Evolutionary conservation across 2,888 invertebrate species (phyloP).

Genomic region (Nomada goodeniana): DNA sequence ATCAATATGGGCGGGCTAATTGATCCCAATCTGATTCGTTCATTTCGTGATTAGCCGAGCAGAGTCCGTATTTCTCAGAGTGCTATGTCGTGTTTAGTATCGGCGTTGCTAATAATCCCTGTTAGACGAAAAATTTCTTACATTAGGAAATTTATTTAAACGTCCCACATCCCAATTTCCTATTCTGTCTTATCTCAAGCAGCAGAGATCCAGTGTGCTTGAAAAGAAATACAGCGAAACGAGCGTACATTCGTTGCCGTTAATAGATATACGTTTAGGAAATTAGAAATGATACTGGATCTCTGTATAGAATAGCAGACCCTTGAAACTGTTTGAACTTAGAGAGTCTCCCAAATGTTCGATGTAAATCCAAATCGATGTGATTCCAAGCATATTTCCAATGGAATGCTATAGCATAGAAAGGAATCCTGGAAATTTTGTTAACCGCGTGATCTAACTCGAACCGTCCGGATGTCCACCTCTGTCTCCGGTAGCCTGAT

Average conservation of each 20-base stretch:
- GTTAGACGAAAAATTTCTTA: slow-evolving; percentile 25
- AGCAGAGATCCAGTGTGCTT: slow-evolving; percentile 14
- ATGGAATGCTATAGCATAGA: slow-evolving; percentile 44
- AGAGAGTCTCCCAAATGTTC: slow-evolving; percentile 42
- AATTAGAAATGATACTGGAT: slow-evolving; percentile 10
- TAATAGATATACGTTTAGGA: background rate
- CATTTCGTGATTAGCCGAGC: slow-evolving; percentile 36
- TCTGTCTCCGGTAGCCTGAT: slow-evolving; percentile 62
- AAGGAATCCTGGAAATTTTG: slow-evolving; percentile 34
- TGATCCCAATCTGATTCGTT: slow-evolving; percentile 1
- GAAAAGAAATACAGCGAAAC: background rate
- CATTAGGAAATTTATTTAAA: slow-evolving; percentile 14
- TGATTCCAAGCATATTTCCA: slow-evolving; percentile 47
- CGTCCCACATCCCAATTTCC: slow-evolving; percentile 22
- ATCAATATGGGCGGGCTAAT: slow-evolving; percentile 1
- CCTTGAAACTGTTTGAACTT: slow-evolving; percentile 29
- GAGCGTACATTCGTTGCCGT: background rate
- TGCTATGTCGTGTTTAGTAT: slow-evolving; percentile 51
- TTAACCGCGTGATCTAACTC: slow-evolving; percentile 62
- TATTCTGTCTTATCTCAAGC: slow-evolving; percentile 15
- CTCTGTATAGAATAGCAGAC: slow-evolving; percentile 12
- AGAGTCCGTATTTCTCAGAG: slow-evolving; percentile 66
- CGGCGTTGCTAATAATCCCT: slow-evolving; percentile 51
- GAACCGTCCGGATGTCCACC: slow-evolving; percentile 61
- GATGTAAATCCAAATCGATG: slow-evolving; percentile 36